phyloP scores from a whole-genome alignment of 2,797 vertebrate species.

The Crenuchus spilurus region DNA sequence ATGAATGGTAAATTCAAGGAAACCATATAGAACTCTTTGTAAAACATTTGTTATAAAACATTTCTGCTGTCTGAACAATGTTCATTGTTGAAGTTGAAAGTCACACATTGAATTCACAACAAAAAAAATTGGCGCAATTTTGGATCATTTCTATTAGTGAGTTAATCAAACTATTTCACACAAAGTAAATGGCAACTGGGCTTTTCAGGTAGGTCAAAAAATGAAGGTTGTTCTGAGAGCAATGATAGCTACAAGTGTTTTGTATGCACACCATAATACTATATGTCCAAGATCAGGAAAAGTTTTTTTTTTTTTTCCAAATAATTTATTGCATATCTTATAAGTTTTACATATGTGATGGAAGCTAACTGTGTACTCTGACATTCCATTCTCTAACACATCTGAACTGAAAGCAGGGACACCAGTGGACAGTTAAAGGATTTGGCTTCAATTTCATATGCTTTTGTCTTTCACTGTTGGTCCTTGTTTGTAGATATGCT shows the following conservation, averaged over 20 bases:
- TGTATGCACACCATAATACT: neutral
- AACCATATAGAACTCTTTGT: neutral
- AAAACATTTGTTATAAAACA: too few relatives aligned
- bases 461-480: neutral
- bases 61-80: too few relatives aligned
- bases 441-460: neutral
- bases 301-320: neutral
- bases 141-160: too few relatives aligned
- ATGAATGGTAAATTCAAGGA: neutral
- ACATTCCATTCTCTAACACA: slow-evolving; percentile 18
- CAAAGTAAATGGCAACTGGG: neutral
- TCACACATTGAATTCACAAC: too few relatives aligned
- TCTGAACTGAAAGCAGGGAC: neutral
- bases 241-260: neutral
- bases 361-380: neutral
- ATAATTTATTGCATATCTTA: neutral
- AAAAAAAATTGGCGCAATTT: too few relatives aligned
- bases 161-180: too few relatives aligned
- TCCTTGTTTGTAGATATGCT: neutral
- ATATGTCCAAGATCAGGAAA: neutral
- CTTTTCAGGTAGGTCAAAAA: neutral
- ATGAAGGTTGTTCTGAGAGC: neutral
- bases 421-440: neutral
- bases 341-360: neutral
- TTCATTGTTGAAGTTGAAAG: too few relatives aligned